These are phyloP conservation scores for Sebastes taczanowskii DNA, from an alignment of 2,797 vertebrate species.

Conservation along the genomic window DNA sequence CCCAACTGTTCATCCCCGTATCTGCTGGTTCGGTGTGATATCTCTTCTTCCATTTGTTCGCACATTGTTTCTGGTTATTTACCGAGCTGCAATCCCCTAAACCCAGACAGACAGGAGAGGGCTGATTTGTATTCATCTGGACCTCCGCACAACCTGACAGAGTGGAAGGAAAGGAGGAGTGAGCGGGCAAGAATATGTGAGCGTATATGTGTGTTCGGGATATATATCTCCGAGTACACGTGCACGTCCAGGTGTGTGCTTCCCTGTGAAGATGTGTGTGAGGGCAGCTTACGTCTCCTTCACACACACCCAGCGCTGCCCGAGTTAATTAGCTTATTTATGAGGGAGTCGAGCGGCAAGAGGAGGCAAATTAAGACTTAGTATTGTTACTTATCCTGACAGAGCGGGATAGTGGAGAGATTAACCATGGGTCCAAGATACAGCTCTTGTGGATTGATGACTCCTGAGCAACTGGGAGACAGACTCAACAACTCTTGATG, in stretches of 20 bases:
- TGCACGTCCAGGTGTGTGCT: conserved; percentile 19
- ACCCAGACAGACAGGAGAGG: conserved; percentile 56
- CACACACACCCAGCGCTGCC: conserved; percentile 41
- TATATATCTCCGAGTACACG: neutral
- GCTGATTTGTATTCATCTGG: conserved; percentile 75
- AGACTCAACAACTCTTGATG: conserved; percentile 38
- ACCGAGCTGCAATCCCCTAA: conserved; percentile 59
- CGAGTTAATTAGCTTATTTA: conserved; percentile 80
- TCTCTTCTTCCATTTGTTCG: conserved; percentile 49
- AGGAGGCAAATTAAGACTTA: conserved; percentile 73
- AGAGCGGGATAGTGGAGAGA: conserved; percentile 63
- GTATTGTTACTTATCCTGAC: conserved; percentile 74
- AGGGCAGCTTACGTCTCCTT: conserved; percentile 41
- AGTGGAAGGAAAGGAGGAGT: conserved; percentile 32
- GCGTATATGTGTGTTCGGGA: conserved; percentile 13
- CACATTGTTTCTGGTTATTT: conserved; percentile 72
- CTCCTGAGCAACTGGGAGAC: conserved; percentile 43
- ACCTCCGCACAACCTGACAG: conserved; percentile 38
- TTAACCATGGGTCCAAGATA: conserved; percentile 60
- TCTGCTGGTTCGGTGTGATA: conserved; percentile 42
- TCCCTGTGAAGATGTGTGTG: conserved; percentile 9
- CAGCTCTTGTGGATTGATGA: conserved; percentile 70
- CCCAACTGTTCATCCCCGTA: conserved; percentile 47
- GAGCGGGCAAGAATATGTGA: conserved; percentile 20
- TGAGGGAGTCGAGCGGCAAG: conserved; percentile 58